These are phyloP conservation scores for Geotrypetes seraphini DNA, from an alignment of 2,797 vertebrate species.

Conservation along the genomic window DNA sequence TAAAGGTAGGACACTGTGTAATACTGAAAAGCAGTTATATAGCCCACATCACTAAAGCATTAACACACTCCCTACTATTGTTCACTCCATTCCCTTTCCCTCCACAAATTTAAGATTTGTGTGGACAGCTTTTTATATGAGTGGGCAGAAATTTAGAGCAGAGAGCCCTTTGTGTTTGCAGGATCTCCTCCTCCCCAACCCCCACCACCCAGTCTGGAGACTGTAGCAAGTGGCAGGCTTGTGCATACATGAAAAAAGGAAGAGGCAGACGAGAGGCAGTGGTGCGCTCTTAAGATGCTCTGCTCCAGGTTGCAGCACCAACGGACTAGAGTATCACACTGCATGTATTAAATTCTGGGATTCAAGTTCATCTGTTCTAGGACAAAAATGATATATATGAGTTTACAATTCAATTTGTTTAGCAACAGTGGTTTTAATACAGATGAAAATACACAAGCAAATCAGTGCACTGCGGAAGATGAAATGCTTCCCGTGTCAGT, in stretches of 20 bases:
- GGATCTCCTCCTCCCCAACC: no score
- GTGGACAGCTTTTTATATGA: neutral
- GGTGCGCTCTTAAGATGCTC: neutral
- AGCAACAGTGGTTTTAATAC: slow-evolving; percentile 13
- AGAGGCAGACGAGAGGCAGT: neutral
- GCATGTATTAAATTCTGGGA: neutral
- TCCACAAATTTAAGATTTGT: no score
- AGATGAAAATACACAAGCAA: slow-evolving; percentile 14
- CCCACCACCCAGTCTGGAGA: no score
- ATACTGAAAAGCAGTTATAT: accelerated
- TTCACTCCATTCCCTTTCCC: accelerated
- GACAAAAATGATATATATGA: no score
- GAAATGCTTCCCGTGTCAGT: slow-evolving; percentile 27
- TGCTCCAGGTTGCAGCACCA: neutral
- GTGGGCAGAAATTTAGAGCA: neutral
- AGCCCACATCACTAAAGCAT: neutral
- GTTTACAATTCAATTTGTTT: neutral
- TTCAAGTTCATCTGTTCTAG: neutral
- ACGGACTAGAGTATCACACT: neutral
- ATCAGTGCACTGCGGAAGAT: slow-evolving; percentile 16
- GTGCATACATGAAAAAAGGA: neutral
- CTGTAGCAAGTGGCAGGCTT: neutral
- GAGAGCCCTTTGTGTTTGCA: neutral
- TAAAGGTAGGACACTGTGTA: accelerated
- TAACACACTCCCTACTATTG: accelerated